Evolutionary conservation across 1,140 invertebrate genomes (phyloP).

Genomic region (Temnothorax curvispinosus): DNA sequence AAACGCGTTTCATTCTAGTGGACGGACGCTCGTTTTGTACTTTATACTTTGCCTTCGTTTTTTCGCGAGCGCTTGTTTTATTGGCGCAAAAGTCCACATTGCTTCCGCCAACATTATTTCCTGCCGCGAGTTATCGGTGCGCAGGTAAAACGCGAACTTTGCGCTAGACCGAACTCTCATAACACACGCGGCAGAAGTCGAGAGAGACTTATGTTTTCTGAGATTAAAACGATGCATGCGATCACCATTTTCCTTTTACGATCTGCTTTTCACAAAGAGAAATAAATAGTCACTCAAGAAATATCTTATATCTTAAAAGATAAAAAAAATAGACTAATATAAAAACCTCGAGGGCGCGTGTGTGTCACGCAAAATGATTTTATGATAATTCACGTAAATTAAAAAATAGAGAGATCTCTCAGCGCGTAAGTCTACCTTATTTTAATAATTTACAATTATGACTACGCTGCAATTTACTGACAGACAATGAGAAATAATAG

Average conservation of each 20-base stretch:
- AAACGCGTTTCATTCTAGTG: neutral
- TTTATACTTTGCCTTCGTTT: neutral
- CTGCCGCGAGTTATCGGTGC: neutral
- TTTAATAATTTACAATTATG: slow-evolving; percentile 22
- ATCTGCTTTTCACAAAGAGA: neutral
- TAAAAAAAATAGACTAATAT: neutral
- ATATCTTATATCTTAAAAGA: neutral
- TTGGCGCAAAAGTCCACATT: slow-evolving; percentile 17
- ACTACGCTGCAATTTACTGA: neutral
- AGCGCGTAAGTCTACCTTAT: neutral
- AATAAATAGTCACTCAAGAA: neutral
- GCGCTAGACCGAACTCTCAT: neutral
- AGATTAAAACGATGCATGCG: slow-evolving; percentile 23
- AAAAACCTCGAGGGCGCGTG: neutral
- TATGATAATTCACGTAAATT: slow-evolving; percentile 3
- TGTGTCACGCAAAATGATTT: neutral
- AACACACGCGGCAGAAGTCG: neutral
- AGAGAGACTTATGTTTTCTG: neutral
- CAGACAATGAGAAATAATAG: slow-evolving; percentile 6
- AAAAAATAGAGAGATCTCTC: slow-evolving; percentile 21
- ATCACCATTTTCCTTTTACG: neutral
- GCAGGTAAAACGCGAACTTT: slow-evolving; percentile 36
- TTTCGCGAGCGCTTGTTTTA: neutral
- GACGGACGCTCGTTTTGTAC: neutral
- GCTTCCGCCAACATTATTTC: slow-evolving; percentile 20